These are phyloP conservation scores for Ailurus styani DNA, from an alignment of 2,113 vertebrate species.

Conservation along the genomic window DNA sequence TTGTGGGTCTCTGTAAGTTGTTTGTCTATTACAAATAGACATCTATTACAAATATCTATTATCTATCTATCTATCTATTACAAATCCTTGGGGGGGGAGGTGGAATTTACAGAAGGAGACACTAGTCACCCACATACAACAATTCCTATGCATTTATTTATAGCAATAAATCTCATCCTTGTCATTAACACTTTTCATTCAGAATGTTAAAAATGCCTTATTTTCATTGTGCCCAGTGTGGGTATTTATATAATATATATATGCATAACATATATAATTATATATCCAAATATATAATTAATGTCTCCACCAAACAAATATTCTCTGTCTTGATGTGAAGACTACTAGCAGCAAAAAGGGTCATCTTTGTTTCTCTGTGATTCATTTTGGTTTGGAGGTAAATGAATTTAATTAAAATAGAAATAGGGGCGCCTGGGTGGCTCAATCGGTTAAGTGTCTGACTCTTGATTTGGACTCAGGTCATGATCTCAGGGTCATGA, in stretches of 20 bases:
- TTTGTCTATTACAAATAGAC: background rate
- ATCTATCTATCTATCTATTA: too few species aligned
- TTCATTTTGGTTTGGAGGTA: background rate
- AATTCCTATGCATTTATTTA: background rate
- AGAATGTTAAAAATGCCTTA: conserved; percentile 11
- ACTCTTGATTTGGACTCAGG: background rate
- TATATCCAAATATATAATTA: background rate
- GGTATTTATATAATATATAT: background rate
- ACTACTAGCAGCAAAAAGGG: background rate
- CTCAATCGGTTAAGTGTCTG: background rate
- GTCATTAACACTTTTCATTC: background rate
- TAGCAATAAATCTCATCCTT: background rate
- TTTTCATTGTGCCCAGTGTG: background rate
- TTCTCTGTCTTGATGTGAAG: background rate
- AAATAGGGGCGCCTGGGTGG: background rate
- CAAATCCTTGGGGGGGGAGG: background rate
- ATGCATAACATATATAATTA: background rate
- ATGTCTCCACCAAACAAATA: background rate
- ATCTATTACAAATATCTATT: background rate
- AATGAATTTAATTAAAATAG: background rate
- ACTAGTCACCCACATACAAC: background rate
- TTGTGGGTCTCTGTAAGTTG: background rate
- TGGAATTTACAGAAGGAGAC: background rate
- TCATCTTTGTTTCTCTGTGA: background rate
- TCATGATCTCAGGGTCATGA: background rate